These are phyloP conservation scores for Fregetta grallaria DNA, from an alignment of 2,113 vertebrate genomes.

Conservation along the genomic window DNA sequence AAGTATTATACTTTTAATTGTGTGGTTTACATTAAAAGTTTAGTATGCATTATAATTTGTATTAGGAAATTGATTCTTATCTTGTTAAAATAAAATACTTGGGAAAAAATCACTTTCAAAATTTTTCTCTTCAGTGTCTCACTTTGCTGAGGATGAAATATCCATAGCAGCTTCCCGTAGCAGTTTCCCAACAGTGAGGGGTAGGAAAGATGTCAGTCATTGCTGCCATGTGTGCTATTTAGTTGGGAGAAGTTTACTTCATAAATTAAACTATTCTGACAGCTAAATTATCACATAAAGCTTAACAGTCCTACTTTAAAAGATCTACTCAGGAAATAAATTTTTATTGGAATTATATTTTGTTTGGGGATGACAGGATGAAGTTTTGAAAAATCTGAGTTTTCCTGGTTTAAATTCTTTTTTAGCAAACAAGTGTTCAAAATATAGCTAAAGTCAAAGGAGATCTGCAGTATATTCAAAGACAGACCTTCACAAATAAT, in stretches of 20 bases:
- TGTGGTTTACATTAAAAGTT: not conserved
- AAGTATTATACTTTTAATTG: not conserved
- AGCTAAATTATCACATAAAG: constrained; percentile 7
- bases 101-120: not conserved
- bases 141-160: not conserved
- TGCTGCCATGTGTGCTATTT: not conserved
- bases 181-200: not conserved
- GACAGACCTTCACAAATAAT: not conserved
- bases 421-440: not conserved
- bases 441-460: not conserved
- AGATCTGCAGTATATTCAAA: not conserved
- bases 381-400: constrained; percentile 28
- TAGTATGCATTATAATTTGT: not conserved
- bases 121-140: not conserved
- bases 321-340: not conserved
- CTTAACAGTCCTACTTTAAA: not conserved
- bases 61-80: not conserved
- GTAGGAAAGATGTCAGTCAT: not conserved
- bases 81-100: not conserved
- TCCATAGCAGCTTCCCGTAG: not conserved
- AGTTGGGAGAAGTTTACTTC: not conserved
- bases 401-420: not conserved
- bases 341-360: constrained; percentile 21
- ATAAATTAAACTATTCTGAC: constrained; percentile 15
- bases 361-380: not conserved